phyloP scores from a whole-genome alignment of 2,888 invertebrate species.

The Eupithecia subfuscata region DNA sequence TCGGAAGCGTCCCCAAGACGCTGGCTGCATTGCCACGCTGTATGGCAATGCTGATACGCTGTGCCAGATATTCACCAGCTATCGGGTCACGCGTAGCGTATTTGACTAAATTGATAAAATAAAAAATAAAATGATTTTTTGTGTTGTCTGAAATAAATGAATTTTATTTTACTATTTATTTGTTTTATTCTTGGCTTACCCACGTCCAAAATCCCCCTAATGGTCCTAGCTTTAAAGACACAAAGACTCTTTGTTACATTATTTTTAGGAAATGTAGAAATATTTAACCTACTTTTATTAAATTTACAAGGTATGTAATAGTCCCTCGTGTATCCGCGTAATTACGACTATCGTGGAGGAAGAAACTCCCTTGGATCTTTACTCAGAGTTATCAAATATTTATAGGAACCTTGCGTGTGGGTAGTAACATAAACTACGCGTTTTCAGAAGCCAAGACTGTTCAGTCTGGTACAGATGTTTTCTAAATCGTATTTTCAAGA shows the following conservation, averaged over 20 bases:
- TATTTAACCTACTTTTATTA: background rate
- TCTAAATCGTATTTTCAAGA: background rate
- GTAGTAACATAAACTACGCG: background rate
- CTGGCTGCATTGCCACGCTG: no score
- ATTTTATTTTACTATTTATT: no score
- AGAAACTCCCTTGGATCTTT: background rate
- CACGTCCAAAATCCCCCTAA: background rate
- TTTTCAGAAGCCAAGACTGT: background rate
- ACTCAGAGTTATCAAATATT: slow-evolving; percentile 16
- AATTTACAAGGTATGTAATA: slow-evolving; percentile 5
- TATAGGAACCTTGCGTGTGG: slow-evolving; percentile 14
- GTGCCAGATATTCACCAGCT: no score
- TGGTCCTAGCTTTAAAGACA: background rate
- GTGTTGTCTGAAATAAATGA: no score
- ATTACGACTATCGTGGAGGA: background rate
- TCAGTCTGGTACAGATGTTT: background rate
- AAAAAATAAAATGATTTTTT: no score
- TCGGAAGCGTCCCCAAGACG: no score
- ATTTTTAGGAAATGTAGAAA: background rate
- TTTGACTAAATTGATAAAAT: no score
- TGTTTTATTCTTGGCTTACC: background rate
- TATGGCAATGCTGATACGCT: no score
- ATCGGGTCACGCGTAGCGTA: no score
- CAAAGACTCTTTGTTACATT: background rate
- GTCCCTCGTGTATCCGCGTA: background rate